Base-by-base conservation (phyloP, 2,888 invertebrate species). In the Cosmia pyralina region DNA sequence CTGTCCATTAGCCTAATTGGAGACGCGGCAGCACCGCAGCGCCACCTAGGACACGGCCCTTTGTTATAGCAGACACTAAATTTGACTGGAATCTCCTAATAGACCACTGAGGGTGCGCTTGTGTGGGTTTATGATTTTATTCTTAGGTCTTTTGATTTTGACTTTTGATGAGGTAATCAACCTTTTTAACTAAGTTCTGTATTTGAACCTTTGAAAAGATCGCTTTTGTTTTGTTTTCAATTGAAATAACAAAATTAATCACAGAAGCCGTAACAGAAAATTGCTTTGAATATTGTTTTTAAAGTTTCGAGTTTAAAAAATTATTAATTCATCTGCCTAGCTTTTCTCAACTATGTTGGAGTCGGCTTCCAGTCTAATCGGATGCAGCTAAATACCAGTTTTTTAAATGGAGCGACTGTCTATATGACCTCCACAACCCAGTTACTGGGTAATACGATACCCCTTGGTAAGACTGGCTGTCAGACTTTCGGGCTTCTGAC, bases 1-100 rank as follows among this genome's bases (percentile, higher is more conserved):
- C 88, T 94, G 94, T 96, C 96, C 96, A 96, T 96, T 96, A 96
- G 94, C 92, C 95, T 96, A 96, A 96, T 96, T 96, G 96, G 93
- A 93, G 94, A 93, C 91, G 90, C 84, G 89, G 86, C 87, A 76
- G 81, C 65, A 81, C 82, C 81, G 86, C 89, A 88, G 88, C 85
- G 85, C 87, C 90, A 90, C 89, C 91, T 90, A 91, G 87, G 87
- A 84, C 88, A 83, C 83, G 81, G 86, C 90, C 90, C 90, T 93
- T 93, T 94, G 93, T 93, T 92, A 86, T 85, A 85, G 83, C 85
- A 88, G 83, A 87, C 82, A 87, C 84, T 83, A 86, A 88, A 90
- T 89, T 88, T 83, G 79, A 86, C 79, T 84, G 77, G 64, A 78
- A 79, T 83, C 73, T 82, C 82, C 74, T 85, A 83, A 84, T 82